These are phyloP conservation scores for Spodoptera litura DNA, from an alignment of 1,140 invertebrate species.

Conservation along the genomic window DNA sequence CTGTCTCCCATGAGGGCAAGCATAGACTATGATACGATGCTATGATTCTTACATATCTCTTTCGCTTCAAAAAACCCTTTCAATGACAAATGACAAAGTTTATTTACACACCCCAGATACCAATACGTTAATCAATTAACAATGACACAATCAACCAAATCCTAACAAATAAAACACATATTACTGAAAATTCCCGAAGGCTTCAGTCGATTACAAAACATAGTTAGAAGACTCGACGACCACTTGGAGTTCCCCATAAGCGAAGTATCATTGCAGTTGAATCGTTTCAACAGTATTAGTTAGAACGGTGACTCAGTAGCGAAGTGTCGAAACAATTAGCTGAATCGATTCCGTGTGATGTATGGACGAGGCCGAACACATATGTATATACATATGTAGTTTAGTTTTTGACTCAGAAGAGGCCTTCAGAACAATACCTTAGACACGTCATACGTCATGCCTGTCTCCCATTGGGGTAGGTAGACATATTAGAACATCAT, in stretches of 20 bases:
- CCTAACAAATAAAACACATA: not conserved
- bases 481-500: too few species aligned
- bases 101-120: too few species aligned
- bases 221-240: not conserved
- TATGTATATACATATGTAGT: not conserved
- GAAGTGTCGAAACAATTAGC: not conserved
- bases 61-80: too few species aligned
- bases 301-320: slow-evolving; percentile 1
- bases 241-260: slow-evolving; percentile 4
- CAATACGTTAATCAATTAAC: too few species aligned
- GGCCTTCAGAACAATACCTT: too few species aligned
- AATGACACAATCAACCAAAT: not conserved
- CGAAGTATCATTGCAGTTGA: not conserved
- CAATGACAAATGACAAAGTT: too few species aligned
- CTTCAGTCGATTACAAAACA: not conserved
- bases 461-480: not conserved
- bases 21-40: too few species aligned
- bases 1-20: too few species aligned
- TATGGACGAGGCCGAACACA: not conserved
- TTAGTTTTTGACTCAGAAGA: too few species aligned
- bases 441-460: too few species aligned
- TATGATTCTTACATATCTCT: too few species aligned
- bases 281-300: slow-evolving; percentile 1
- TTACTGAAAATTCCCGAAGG: not conserved
- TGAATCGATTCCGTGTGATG: slow-evolving; percentile 2